Evolutionary conservation across 2,113 vertebrate species (phyloP).

Genomic region (Catharus fuscescens): DNA sequence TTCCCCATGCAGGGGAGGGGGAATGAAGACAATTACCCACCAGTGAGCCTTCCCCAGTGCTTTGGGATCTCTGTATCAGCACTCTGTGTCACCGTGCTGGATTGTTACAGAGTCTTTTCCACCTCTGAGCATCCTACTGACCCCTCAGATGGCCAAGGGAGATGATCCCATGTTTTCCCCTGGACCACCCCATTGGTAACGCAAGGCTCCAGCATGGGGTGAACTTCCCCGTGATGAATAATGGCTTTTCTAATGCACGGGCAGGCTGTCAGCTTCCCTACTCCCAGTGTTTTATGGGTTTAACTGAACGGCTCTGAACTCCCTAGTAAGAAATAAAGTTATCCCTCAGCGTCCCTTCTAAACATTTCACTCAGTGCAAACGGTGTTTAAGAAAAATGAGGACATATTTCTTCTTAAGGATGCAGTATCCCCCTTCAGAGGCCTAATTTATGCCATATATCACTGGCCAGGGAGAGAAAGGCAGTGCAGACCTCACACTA

Average conservation of each 20-base stretch:
- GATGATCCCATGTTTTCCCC: constrained; percentile 10
- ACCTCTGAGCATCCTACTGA: not conserved
- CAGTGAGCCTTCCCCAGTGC: not conserved
- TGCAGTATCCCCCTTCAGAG: constrained; percentile 84
- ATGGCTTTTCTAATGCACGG: constrained; percentile 86
- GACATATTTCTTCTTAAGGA: constrained; percentile 91
- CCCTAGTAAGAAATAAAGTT: constrained; percentile 99
- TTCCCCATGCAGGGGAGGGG: not conserved
- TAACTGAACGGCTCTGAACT: constrained; percentile 97
- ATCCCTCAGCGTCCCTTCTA: constrained; percentile 94
- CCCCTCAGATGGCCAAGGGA: not conserved
- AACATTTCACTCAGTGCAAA: constrained; percentile 99
- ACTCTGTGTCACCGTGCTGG: not conserved
- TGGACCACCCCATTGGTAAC: constrained; percentile 45
- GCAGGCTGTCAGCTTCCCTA: constrained; percentile 86
- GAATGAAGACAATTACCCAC: not conserved
- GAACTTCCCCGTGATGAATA: constrained; percentile 81
- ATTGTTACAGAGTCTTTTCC: not conserved
- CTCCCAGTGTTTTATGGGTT: constrained; percentile 91
- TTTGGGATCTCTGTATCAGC: not conserved
- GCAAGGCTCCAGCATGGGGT: constrained; percentile 44
- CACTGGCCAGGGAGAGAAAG: constrained; percentile 72
- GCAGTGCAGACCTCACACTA: constrained; percentile 60
- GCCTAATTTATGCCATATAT: constrained; percentile 81
- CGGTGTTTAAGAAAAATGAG: constrained; percentile 96